A percentile compares a stretch with the other conserved stretches of the same genome.
Conservation (phyloP, 1,140 invertebrate species). For the Heliconius nattereri region DNA sequence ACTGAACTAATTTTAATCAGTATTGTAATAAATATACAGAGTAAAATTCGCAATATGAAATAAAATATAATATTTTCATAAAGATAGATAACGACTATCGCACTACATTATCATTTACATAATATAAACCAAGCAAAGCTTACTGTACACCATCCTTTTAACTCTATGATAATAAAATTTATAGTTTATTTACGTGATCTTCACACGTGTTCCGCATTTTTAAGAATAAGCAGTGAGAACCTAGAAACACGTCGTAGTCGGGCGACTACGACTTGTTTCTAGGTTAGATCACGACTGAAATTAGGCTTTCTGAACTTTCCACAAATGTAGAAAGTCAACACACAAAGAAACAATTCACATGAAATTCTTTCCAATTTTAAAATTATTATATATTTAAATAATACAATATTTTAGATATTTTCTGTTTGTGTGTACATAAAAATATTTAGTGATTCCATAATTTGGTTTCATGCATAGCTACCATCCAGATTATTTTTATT, state of each 20-base stretch:
- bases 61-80: conserved; percentile 1
- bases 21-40: too few species aligned
- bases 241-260: not conserved
- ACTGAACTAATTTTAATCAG: too few species aligned
- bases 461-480: not conserved
- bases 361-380: too few species aligned
- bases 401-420: not conserved
- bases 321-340: too few species aligned
- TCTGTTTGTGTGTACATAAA: not conserved
- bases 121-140: conserved; percentile 6
- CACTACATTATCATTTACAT: not conserved
- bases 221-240: not conserved
- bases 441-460: not conserved
- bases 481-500: not conserved
- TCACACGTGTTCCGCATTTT: not conserved
- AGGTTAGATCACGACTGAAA: too few species aligned
- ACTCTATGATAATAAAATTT: not conserved
- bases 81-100: not conserved
- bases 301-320: too few species aligned
- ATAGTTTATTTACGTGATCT: not conserved
- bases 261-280: too few species aligned
- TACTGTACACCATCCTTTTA: not conserved
- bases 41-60: not conserved
- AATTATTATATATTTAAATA: not conserved
- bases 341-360: too few species aligned